A percentile compares a stretch with the other conserved stretches of the same genome.
Evolutionary conservation across 2,888 invertebrate genomes (phyloP).

Genomic region (Malthinus seriepunctatus): DNA sequence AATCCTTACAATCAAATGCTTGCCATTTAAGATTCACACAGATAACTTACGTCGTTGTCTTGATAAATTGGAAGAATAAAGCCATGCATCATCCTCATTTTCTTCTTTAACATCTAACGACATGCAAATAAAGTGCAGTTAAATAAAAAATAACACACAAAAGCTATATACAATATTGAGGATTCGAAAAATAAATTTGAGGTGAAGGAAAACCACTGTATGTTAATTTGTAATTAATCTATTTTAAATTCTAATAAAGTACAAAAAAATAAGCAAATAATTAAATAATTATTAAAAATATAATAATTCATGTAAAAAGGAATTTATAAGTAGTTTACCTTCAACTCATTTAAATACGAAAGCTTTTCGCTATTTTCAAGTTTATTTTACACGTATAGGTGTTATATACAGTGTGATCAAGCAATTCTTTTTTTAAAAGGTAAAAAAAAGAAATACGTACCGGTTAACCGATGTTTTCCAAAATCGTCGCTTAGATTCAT

Average conservation of each 20-base stretch:
- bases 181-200: background rate
- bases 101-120: slow-evolving; percentile 23
- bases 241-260: background rate
- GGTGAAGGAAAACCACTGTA: too few relatives aligned
- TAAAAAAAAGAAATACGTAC: slow-evolving; percentile 36
- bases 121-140: slow-evolving; percentile 28
- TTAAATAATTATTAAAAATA: background rate
- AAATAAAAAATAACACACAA: slow-evolving; percentile 21
- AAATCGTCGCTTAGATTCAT: slow-evolving; percentile 46
- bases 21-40: too few relatives aligned
- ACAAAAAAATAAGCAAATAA: background rate
- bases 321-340: background rate
- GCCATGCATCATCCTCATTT: slow-evolving; percentile 19
- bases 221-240: too few relatives aligned
- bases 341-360: background rate
- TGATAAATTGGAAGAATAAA: slow-evolving; percentile 5
- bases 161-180: slow-evolving; percentile 10
- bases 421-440: background rate
- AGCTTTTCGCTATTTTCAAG: background rate
- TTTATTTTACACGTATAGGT: background rate
- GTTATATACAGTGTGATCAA: slow-evolving; percentile 1
- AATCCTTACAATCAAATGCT: too few relatives aligned
- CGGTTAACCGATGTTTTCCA: slow-evolving; percentile 49
- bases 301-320: background rate
- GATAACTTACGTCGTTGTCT: slow-evolving; percentile 15